A percentile compares a stretch with the other conserved stretches of the same genome.
Evolutionary conservation across 2,888 invertebrate species (phyloP).

Genomic region (Drosophila cognata): DNA sequence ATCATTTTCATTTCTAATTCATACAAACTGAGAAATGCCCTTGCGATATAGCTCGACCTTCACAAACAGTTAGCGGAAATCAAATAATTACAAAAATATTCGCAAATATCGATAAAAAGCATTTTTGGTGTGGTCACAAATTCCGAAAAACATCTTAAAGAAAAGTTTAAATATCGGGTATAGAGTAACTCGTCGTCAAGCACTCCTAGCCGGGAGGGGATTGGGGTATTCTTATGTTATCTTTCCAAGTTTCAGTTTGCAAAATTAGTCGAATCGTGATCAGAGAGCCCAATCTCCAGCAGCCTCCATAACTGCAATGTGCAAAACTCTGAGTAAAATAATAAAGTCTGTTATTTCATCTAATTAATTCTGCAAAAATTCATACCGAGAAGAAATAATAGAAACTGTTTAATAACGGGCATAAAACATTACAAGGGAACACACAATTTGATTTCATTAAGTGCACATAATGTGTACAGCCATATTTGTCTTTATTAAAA

Average conservation of each 20-base stretch:
- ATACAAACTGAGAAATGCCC: neutral
- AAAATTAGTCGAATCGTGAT: no score
- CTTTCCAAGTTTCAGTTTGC: neutral
- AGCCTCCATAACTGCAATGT: no score
- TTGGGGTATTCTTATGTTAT: neutral
- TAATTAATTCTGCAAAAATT: neutral
- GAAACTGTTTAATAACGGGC: neutral
- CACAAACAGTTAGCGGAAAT: neutral
- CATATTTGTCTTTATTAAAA: neutral
- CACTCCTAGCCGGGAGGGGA: neutral
- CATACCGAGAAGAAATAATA: neutral
- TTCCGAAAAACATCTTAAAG: neutral
- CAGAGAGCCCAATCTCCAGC: no score
- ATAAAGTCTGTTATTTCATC: neutral
- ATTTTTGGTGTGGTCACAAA: neutral
- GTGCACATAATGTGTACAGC: neutral
- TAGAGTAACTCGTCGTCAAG: neutral
- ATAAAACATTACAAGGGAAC: neutral
- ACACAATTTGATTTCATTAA: neutral
- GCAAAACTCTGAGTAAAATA: neutral
- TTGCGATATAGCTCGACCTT: neutral
- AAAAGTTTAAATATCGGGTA: neutral
- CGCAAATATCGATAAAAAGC: neutral
- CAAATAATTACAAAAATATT: neutral
- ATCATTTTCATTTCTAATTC: conserved; percentile 21